Conservation (phyloP, 2,797 vertebrate species). For the Acridotheres tristis region DNA sequence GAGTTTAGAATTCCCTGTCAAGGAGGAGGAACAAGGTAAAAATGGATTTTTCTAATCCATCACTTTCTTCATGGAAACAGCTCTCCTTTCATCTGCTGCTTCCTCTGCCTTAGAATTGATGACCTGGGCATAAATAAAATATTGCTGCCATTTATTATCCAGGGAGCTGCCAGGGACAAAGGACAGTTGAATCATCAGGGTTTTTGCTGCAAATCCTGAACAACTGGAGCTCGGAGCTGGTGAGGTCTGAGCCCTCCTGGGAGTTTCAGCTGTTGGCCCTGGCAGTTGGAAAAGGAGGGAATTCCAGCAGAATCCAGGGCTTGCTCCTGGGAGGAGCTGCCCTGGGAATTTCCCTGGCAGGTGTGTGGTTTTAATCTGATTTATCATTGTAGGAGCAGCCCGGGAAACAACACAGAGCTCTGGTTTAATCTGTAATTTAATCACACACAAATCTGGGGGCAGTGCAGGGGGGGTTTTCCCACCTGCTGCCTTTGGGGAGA, state of each 20-base stretch:
- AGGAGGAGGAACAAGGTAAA: not conserved
- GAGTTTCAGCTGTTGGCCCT: not conserved
- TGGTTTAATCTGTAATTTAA: not conserved
- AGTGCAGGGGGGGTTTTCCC: fast-evolving
- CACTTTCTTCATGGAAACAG: slow-evolving; percentile 27
- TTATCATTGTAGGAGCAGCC: not conserved
- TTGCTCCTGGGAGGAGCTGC: not conserved
- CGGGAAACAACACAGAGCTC: not conserved
- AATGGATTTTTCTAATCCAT: slow-evolving; percentile 46
- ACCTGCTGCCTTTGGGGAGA: not conserved
- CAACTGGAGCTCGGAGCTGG: not conserved
- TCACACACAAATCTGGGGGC: fast-evolving
- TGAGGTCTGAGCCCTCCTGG: not conserved
- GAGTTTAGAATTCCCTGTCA: slow-evolving; percentile 16
- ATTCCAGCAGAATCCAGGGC: not conserved
- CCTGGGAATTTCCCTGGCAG: not conserved
- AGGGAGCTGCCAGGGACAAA: slow-evolving; percentile 29
- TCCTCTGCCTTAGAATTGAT: slow-evolving; percentile 52
- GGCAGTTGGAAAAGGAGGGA: slow-evolving; percentile 5
- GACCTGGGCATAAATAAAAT: slow-evolving; percentile 41
- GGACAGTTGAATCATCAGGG: slow-evolving; percentile 49
- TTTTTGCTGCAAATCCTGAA: slow-evolving; percentile 36
- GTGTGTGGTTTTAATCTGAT: not conserved
- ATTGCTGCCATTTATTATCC: slow-evolving; percentile 59
- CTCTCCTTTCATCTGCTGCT: slow-evolving; percentile 14